Base-by-base conservation (phyloP, 2,888 invertebrate species). In the Zaprionus lineosus region DNA sequence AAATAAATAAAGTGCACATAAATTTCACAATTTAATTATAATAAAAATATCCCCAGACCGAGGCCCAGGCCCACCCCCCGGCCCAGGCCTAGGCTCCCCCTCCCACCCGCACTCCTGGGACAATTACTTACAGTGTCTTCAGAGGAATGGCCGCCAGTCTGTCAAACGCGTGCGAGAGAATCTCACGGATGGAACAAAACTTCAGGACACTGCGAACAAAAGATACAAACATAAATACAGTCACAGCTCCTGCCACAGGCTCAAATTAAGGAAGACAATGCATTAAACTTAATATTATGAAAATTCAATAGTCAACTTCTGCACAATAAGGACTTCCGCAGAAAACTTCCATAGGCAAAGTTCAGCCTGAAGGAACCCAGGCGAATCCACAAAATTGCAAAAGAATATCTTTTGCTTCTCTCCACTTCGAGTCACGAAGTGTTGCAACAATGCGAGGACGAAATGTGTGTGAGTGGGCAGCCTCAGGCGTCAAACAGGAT, bases 181-280 rank as follows among this genome's bases (percentile, higher is more conserved):
- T 84, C 41, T 84, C 74, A 14, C 84, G 76, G 51, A 91, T 89
- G 33, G 88, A 84, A 72, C 91, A 91, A 58, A 91, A 89, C 56
- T 88, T 89, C 58, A 91, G 78, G 12, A 91, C 91, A 43, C 91
- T 91, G 71, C 39, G 11, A 24, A 14, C 9, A 29, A 11, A 12
- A 33, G n/a, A 41, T 19, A 40, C 3, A 37, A 9, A 29, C 16
- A 43, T 0, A 33, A 7, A n/a, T 14, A 28, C 19, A 31, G 36
- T 26, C 48, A 37, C 15, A 50, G 3, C 15, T 44, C 36, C 39
- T 41, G 11, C 14, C 9, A 15, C 29, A 41, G n/a, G 7, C n/a
- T 28, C 14, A 19, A 28, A n/a, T n/a, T n/a, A n/a, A n/a, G n/a
- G n/a, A n/a, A n/a, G n/a, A 46, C 43, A 37, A 44, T 65, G 61